Evolutionary conservation across 2,888 invertebrate genomes (phyloP), one percentile per base, ranked within the genome.

Genomic region (Apeira syringaria): DNA sequence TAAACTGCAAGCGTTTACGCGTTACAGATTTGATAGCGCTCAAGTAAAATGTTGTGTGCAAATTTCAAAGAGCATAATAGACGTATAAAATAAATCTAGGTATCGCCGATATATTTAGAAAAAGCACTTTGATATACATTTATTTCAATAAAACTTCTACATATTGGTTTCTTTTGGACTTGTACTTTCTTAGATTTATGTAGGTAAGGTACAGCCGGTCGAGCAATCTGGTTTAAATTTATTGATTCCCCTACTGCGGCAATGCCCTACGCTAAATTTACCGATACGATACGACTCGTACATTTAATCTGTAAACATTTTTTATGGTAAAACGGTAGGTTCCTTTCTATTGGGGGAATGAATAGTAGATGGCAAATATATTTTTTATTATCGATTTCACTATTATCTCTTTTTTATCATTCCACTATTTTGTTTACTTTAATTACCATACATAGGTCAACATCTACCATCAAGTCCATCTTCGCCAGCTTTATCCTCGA

Each of bases 171-270:
- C 41, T 51, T 52, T 50, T 51, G 43, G 46, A 50, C 49, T 56
- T 53, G 54, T 49, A 53, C 57, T 59, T 59, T 50, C 50, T 50
- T 56, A 53, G 56, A 59, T 61, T 61, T 61, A 59, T 60, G 59
- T 56, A 51, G 49, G 57, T 56, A 50, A 58, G 59, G 56, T 58
- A 56, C 53, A 58, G 50, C 55, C 54, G 59, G 57, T 59, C 52
- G 42, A 50, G 59, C 59, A 59, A 68, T 59, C 47, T 56, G 51
- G 54, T 64, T 61, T 56, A 59, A 67, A 68, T 66, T 68, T 68
- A 65, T 61, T 59, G 66, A 63, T 66, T 58, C 51, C 56, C 50
- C 51, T 59, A 57, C 53, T 50, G 54, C 55, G 53, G 59, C 51
- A 48, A 48, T 62, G 53, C 56, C 54, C 56, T 43, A 56, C 52